phyloP scores from a whole-genome alignment of 2,113 vertebrate genomes.

The Parus major region DNA sequence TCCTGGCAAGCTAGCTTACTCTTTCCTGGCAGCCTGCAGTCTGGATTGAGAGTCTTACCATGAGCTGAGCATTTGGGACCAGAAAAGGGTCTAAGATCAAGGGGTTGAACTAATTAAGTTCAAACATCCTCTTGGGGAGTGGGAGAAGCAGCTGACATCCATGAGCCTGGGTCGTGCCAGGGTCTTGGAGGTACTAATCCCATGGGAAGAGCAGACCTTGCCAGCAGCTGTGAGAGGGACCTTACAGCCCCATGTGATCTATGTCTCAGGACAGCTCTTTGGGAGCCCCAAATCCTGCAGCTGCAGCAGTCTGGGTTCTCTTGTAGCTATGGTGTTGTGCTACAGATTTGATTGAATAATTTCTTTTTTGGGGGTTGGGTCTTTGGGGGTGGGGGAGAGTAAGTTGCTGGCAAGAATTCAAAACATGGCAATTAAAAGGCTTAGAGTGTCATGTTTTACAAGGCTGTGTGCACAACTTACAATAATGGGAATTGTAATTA shows the following conservation, averaged over 20 bases:
- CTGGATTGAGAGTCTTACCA: not conserved
- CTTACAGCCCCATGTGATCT: not conserved
- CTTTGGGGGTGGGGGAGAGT: not conserved
- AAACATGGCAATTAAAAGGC: constrained; percentile 44
- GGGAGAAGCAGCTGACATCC: not conserved
- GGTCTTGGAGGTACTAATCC: not conserved
- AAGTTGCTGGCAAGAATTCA: not conserved
- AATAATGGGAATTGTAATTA: constrained; percentile 29
- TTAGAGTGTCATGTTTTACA: constrained; percentile 57
- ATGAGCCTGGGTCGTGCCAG: not conserved
- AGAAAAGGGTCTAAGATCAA: not conserved
- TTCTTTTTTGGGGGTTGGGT: not conserved
- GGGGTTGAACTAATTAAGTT: not conserved
- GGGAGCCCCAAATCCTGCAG: not conserved
- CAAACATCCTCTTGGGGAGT: not conserved
- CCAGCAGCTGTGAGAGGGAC: not conserved
- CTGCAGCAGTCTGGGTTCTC: not conserved
- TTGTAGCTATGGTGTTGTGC: not conserved
- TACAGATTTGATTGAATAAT: not conserved
- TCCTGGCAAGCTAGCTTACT: not conserved
- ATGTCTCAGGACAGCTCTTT: not conserved
- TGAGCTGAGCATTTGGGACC: not conserved
- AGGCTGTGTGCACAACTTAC: constrained; percentile 20
- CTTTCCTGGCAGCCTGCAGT: not conserved
- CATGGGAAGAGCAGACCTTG: not conserved